phyloP scores from a whole-genome alignment of 2,113 vertebrate genomes.

The Cyanoliseus patagonus region DNA sequence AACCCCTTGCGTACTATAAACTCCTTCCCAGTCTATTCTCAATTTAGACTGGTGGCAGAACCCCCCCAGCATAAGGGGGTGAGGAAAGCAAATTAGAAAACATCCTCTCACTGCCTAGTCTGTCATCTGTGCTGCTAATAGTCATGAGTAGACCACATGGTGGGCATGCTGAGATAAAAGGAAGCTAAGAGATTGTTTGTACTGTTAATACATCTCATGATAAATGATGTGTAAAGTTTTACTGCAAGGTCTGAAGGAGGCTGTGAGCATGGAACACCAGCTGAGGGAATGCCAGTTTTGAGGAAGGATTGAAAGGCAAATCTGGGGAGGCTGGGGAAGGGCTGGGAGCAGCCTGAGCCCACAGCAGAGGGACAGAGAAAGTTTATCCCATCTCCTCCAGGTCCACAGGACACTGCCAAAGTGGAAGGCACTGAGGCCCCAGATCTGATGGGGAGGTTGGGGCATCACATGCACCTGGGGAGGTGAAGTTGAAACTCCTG shows the following conservation, averaged over 20 bases:
- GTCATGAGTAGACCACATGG: slow-evolving; percentile 48
- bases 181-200: slow-evolving; percentile 60
- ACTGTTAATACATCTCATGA: slow-evolving; percentile 50
- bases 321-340: background rate
- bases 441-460: background rate
- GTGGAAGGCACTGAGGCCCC: background rate
- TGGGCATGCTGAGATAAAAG: slow-evolving; percentile 61
- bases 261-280: background rate
- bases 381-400: background rate
- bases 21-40: background rate
- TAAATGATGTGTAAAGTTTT: slow-evolving; percentile 54
- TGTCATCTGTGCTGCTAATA: slow-evolving; percentile 54
- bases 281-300: background rate
- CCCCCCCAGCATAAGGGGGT: background rate
- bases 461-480: background rate
- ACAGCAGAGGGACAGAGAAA: background rate
- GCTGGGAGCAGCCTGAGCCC: background rate
- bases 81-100: slow-evolving; percentile 33
- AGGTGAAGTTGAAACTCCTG: background rate
- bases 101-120: slow-evolving; percentile 8
- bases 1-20: background rate
- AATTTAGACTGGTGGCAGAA: background rate
- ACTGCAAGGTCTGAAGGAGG: slow-evolving; percentile 4
- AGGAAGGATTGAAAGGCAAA: background rate
- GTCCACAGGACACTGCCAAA: background rate